phyloP scores from a whole-genome alignment of 1,140 invertebrate species.

The Paraescarpia echinospica region DNA sequence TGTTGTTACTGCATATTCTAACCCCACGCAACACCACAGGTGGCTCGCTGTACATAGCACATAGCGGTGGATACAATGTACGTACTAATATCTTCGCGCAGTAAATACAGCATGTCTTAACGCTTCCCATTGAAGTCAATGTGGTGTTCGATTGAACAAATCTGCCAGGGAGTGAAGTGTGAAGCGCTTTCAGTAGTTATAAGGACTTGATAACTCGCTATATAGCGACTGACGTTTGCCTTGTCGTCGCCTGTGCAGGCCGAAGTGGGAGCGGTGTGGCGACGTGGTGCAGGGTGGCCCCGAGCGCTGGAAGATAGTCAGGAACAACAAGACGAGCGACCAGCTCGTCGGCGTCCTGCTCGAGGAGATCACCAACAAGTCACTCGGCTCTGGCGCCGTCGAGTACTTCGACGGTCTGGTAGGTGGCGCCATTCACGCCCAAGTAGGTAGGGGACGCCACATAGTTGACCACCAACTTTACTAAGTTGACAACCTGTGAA shows the following conservation, averaged over 20 bases:
- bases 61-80: too few species aligned
- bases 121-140: too few species aligned
- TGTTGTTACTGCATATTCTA: too few species aligned
- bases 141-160: too few species aligned
- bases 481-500: too few species aligned
- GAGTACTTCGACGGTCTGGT: not conserved
- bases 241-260: slow-evolving; percentile 24
- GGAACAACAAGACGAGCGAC: slow-evolving; percentile 51
- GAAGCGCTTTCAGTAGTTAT: too few species aligned
- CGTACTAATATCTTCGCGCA: too few species aligned
- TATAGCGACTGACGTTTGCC: not conserved
- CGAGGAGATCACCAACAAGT: slow-evolving; percentile 39
- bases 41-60: too few species aligned
- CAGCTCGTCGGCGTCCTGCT: slow-evolving; percentile 53
- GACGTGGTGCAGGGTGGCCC: slow-evolving; percentile 50
- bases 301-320: slow-evolving; percentile 51
- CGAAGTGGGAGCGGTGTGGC: slow-evolving; percentile 54
- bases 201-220: too few species aligned
- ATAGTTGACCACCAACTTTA: slow-evolving; percentile 42
- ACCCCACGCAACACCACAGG: too few species aligned
- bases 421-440: not conserved
- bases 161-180: too few species aligned
- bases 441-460: slow-evolving; percentile 36
- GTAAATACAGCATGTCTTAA: too few species aligned
- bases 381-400: not conserved